Evolutionary conservation across 2,888 invertebrate species (phyloP).

Genomic region (Dryococelus australis): DNA sequence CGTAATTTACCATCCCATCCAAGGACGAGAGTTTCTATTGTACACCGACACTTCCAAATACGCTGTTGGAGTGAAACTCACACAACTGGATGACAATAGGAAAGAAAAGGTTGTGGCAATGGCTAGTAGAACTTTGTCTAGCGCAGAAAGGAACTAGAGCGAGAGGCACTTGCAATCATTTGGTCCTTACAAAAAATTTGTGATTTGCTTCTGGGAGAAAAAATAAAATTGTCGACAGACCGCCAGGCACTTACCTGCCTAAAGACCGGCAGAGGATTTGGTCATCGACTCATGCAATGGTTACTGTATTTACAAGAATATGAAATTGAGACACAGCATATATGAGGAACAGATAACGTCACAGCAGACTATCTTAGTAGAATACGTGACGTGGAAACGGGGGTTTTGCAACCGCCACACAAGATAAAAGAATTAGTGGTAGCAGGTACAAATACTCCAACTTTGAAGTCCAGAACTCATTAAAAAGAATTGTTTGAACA

Average conservation of each 20-base stretch:
- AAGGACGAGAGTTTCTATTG: neutral
- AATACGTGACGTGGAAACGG: neutral
- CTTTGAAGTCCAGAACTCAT: accelerated
- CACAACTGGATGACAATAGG: neutral
- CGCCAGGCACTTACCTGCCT: neutral
- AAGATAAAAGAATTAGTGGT: too few relatives aligned
- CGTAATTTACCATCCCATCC: neutral
- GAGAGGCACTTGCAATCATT: neutral
- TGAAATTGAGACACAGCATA: neutral
- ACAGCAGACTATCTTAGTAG: neutral
- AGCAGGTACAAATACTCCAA: too few relatives aligned
- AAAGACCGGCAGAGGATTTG: neutral
- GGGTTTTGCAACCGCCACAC: too few relatives aligned
- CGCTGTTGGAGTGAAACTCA: neutral
- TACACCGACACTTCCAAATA: neutral
- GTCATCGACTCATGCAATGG: neutral
- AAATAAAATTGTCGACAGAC: neutral
- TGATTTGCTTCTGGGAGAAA: neutral
- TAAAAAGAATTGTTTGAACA: too few relatives aligned
- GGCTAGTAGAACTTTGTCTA: neutral
- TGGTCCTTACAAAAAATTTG: neutral
- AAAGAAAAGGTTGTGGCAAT: neutral
- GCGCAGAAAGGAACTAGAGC: neutral
- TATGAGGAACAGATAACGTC: neutral
- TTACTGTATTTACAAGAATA: neutral